These are phyloP conservation scores for Grantiella picta DNA, from an alignment of 2,113 vertebrate genomes.

Conservation along the genomic window DNA sequence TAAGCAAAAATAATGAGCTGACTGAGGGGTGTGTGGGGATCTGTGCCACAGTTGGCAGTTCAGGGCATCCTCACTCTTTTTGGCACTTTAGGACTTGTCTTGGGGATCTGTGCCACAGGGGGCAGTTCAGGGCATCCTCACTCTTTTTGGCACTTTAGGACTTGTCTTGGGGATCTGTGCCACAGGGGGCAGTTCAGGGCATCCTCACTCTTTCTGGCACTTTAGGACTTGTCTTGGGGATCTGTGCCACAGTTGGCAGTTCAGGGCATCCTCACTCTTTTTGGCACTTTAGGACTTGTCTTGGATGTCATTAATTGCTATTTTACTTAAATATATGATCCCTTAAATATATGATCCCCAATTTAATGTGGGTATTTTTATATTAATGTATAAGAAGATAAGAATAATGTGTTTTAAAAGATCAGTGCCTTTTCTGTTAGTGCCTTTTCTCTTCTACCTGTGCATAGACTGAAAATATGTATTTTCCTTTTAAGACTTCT, in stretches of 20 bases:
- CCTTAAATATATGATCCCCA: not conserved
- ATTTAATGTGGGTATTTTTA: not conserved
- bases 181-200: not conserved
- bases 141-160: not conserved
- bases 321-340: not conserved
- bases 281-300: not conserved
- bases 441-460: not conserved
- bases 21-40: not conserved
- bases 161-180: not conserved
- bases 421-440: not conserved
- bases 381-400: not conserved
- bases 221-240: not conserved
- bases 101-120: not conserved
- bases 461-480: not conserved
- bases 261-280: not conserved
- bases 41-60: not conserved
- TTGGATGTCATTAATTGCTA: not conserved
- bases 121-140: not conserved
- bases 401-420: not conserved
- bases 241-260: not conserved
- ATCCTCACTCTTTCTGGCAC: not conserved
- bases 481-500: not conserved
- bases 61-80: not conserved
- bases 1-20: conserved; percentile 44
- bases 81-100: not conserved